A percentile compares a stretch with the other conserved stretches of the same genome.
These are phyloP conservation scores for Drosophila parthenogenetica DNA, from an alignment of 2,888 invertebrate species.

Conservation along the genomic window DNA sequence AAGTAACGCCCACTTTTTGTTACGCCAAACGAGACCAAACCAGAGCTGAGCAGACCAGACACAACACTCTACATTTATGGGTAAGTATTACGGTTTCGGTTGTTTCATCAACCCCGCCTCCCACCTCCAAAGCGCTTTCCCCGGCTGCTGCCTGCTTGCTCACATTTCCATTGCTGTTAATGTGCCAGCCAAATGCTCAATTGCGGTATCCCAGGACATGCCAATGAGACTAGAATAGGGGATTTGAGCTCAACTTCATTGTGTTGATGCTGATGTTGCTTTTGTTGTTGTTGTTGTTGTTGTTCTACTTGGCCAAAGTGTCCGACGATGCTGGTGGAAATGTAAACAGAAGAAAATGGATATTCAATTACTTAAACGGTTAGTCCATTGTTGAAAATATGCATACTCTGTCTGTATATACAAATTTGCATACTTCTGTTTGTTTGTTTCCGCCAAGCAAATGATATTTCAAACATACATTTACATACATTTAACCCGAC, in stretches of 20 bases:
- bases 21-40: slow-evolving; percentile 21
- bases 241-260: slow-evolving; percentile 64
- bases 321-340: slow-evolving; percentile 56
- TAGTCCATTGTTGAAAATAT: slow-evolving; percentile 77
- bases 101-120: slow-evolving; percentile 25
- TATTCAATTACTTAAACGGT: slow-evolving; percentile 85
- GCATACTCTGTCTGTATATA: slow-evolving; percentile 60
- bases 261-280: slow-evolving; percentile 51
- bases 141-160: not conserved
- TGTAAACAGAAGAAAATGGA: slow-evolving; percentile 84
- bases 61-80: slow-evolving; percentile 47
- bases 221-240: slow-evolving; percentile 68
- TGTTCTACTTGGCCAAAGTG: slow-evolving; percentile 53
- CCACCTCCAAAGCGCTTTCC: not conserved
- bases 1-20: slow-evolving; percentile 76
- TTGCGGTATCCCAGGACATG: slow-evolving; percentile 82
- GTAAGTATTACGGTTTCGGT: slow-evolving; percentile 43
- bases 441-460: slow-evolving; percentile 56
- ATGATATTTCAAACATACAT: slow-evolving; percentile 20
- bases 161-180: slow-evolving; percentile 43
- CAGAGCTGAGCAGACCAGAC: slow-evolving; percentile 16
- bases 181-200: slow-evolving; percentile 78
- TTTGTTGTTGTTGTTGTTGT: slow-evolving; percentile 32
- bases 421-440: slow-evolving; percentile 84
- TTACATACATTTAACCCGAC: slow-evolving; percentile 17